A percentile compares a stretch with the other conserved stretches of the same genome.
Evolutionary conservation across 2,888 invertebrate genomes (phyloP).

Genomic region (Erebia epiphron): DNA sequence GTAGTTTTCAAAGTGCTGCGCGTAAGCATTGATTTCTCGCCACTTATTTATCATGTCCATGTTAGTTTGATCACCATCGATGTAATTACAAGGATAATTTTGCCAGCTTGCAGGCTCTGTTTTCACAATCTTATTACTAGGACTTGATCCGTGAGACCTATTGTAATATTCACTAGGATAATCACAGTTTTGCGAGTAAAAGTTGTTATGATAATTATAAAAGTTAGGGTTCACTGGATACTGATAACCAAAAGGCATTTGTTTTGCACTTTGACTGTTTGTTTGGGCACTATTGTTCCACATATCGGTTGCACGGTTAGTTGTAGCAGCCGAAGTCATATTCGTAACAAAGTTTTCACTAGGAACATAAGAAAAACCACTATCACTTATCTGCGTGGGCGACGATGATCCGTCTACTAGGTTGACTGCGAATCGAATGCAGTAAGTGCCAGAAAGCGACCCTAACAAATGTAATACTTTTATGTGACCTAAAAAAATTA

Average conservation of each 20-base stretch:
- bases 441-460: conserved; percentile 73
- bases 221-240: conserved; percentile 54
- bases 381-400: conserved; percentile 68
- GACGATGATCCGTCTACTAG: conserved; percentile 62
- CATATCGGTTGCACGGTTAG: conserved; percentile 71
- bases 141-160: conserved; percentile 53
- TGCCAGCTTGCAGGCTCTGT: conserved; percentile 65
- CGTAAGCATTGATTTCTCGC: conserved; percentile 66
- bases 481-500: conserved; percentile 81
- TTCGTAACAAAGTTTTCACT: conserved; percentile 47
- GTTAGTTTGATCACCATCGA: conserved; percentile 51
- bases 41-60: conserved; percentile 66
- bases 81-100: conserved; percentile 56
- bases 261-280: conserved; percentile 60
- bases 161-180: conserved; percentile 56
- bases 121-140: conserved; percentile 57
- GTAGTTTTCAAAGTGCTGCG: conserved; percentile 59
- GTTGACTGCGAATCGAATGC: conserved; percentile 79
- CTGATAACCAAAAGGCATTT: conserved; percentile 59
- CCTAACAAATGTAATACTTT: conserved; percentile 81
- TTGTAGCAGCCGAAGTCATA: conserved; percentile 69
- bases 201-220: conserved; percentile 62
- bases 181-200: conserved; percentile 58
- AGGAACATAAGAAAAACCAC: conserved; percentile 52
- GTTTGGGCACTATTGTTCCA: conserved; percentile 68